Conservation (phyloP, 2,888 invertebrate genomes). For the Cheilosia grossa region DNA sequence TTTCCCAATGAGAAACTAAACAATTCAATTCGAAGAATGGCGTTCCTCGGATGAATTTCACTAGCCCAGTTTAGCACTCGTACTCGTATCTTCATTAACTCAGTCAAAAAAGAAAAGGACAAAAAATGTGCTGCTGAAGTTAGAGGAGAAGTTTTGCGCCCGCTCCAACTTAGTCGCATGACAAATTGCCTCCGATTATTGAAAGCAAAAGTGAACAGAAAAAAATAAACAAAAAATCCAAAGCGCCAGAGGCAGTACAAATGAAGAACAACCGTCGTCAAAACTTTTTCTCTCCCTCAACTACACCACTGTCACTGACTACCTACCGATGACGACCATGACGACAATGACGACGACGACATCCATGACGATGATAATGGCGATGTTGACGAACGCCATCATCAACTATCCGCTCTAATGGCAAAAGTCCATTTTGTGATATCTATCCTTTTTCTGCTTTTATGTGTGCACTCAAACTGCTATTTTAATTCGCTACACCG, state of each 20-base stretch:
- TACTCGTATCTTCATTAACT: slow-evolving; percentile 11
- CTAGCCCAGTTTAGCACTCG: not conserved
- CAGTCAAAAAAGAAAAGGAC: not conserved
- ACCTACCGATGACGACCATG: slow-evolving; percentile 6
- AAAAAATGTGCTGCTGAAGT: slow-evolving; percentile 12
- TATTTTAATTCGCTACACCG: slow-evolving; percentile 2
- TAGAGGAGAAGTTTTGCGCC: slow-evolving; percentile 27
- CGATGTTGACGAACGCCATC: slow-evolving; percentile 63
- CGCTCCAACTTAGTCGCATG: slow-evolving; percentile 37
- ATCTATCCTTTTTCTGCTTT: slow-evolving; percentile 46
- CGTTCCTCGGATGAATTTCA: slow-evolving; percentile 15
- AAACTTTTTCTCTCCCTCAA: not conserved
- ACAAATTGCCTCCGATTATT: slow-evolving; percentile 64
- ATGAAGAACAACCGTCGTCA: slow-evolving; percentile 23
- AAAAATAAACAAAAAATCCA: not conserved
- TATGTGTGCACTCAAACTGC: not conserved
- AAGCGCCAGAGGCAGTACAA: slow-evolving; percentile 12
- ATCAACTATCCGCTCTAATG: slow-evolving; percentile 67
- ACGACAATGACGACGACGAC: slow-evolving; percentile 20
- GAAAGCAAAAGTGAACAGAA: slow-evolving; percentile 17
- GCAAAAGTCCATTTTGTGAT: slow-evolving; percentile 66
- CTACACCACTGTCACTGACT: not conserved
- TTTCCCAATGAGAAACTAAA: not conserved
- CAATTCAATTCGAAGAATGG: not conserved
- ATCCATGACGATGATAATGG: slow-evolving; percentile 54